These are phyloP conservation scores for Orchesella flavescens DNA, from an alignment of 2,888 invertebrate species.

Conservation along the genomic window DNA sequence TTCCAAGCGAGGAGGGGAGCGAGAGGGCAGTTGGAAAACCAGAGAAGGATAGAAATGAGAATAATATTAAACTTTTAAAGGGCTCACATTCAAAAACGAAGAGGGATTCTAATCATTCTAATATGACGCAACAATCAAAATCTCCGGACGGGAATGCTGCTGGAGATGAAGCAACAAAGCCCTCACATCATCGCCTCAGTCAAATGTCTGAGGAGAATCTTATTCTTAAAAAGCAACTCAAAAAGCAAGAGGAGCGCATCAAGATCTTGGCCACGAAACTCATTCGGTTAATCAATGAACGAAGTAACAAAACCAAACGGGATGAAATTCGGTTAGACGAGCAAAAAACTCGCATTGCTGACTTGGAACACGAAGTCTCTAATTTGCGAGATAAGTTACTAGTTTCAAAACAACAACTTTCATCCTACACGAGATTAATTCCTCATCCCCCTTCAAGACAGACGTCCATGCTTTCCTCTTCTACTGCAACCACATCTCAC, in stretches of 20 bases:
- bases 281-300: conserved; percentile 62
- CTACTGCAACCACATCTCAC: conserved; percentile 39
- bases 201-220: conserved; percentile 65
- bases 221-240: conserved; percentile 60
- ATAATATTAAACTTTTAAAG: not conserved
- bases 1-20: conserved; percentile 29
- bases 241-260: conserved; percentile 67
- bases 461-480: conserved; percentile 46
- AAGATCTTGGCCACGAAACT: conserved; percentile 69
- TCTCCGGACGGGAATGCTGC: conserved; percentile 18
- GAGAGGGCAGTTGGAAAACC: conserved; percentile 7
- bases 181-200: conserved; percentile 1
- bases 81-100: conserved; percentile 13
- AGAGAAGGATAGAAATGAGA: conserved; percentile 6
- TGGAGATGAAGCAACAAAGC: conserved; percentile 24
- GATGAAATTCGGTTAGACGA: conserved; percentile 66
- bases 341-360: conserved; percentile 65
- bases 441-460: conserved; percentile 54
- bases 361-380: conserved; percentile 67
- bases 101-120: not conserved
- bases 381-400: conserved; percentile 65
- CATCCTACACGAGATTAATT: conserved; percentile 65
- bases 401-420: conserved; percentile 68
- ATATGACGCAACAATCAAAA: conserved; percentile 39
- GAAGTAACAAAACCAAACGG: conserved; percentile 58